A percentile compares a stretch with the other conserved stretches of the same genome.
These are phyloP conservation scores for Drosophila biarmipes DNA, from an alignment of 1,140 invertebrate genomes.

Conservation along the genomic window DNA sequence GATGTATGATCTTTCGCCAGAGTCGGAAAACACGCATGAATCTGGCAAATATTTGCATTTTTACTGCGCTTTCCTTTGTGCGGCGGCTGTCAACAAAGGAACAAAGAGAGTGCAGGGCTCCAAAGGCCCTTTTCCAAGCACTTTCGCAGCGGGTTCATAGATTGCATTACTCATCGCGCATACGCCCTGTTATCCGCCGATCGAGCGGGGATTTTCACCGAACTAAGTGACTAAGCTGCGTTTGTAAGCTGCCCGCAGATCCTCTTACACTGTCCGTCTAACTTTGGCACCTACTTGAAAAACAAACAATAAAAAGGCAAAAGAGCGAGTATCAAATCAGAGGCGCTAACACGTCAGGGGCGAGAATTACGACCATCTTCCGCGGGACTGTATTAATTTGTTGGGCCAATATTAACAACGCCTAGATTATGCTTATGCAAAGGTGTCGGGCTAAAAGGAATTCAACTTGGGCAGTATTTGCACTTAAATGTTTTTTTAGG, in stretches of 20 bases:
- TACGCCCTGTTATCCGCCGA: slow-evolving; percentile 22
- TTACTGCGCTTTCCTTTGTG: slow-evolving; percentile 31
- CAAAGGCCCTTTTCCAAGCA: slow-evolving; percentile 14
- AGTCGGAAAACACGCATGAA: slow-evolving; percentile 1
- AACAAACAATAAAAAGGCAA: slow-evolving; percentile 32
- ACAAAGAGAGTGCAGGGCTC: slow-evolving; percentile 29
- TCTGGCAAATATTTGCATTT: slow-evolving; percentile 18
- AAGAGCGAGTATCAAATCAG: slow-evolving; percentile 21
- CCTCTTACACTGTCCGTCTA: slow-evolving; percentile 40
- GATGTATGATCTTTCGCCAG: slow-evolving; percentile 33
- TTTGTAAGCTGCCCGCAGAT: slow-evolving; percentile 17
- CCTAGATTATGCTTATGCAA: slow-evolving; percentile 50
- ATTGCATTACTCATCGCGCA: slow-evolving; percentile 29
- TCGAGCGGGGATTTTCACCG: slow-evolving; percentile 13
- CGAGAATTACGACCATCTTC: slow-evolving; percentile 16
- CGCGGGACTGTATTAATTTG: slow-evolving; percentile 32
- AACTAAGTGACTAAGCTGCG: slow-evolving; percentile 34
- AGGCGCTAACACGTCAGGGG: slow-evolving; percentile 21
- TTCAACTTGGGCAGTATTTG: slow-evolving; percentile 9
- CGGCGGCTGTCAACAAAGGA: slow-evolving; percentile 21
- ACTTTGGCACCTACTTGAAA: slow-evolving; percentile 60
- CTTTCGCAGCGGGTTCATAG: background rate
- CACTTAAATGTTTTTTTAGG: background rate
- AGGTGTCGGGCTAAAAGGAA: slow-evolving; percentile 19
- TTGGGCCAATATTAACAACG: slow-evolving; percentile 28